Conservation (phyloP, 1,140 invertebrate species). For the Pachyrhynchus sulphureomaculatus region DNA sequence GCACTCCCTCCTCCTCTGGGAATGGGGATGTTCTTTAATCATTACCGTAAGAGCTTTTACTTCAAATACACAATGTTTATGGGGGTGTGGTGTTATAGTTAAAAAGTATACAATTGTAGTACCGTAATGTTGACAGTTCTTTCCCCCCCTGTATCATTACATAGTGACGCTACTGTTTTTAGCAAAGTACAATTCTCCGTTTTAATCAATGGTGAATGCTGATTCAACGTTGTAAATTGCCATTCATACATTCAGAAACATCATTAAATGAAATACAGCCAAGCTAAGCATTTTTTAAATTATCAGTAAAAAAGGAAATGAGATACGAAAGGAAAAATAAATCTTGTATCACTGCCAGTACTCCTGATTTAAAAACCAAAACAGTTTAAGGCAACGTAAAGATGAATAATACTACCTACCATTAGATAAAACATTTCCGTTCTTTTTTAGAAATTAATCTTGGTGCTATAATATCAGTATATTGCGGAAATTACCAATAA, state of each 20-base stretch:
- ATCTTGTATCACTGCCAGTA: slow-evolving; percentile 18
- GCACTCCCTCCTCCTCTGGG: no score
- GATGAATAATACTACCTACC: slow-evolving; percentile 19
- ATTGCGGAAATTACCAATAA: no score
- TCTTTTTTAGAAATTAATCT: no score
- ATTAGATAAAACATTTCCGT: slow-evolving; percentile 20
- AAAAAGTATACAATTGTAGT: no score
- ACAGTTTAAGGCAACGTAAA: neutral
- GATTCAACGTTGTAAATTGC: neutral
- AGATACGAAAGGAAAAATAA: slow-evolving; percentile 26
- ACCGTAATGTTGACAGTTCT: no score
- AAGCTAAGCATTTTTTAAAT: slow-evolving; percentile 20
- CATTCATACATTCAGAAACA: neutral
- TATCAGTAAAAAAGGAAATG: slow-evolving; percentile 21
- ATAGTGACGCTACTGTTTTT: no score
- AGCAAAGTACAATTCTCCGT: neutral
- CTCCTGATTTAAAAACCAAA: slow-evolving; percentile 19
- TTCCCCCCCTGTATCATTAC: no score
- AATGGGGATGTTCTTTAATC: no score
- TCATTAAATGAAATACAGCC: neutral
- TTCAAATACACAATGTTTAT: no score
- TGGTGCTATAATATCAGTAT: no score
- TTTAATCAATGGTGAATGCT: neutral
- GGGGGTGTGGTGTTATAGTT: no score
- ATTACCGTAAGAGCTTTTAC: no score